Evolutionary conservation across 2,113 vertebrate species (phyloP), one percentile per base, ranked within the genome.

Genomic region (Suncus etruscus): DNA sequence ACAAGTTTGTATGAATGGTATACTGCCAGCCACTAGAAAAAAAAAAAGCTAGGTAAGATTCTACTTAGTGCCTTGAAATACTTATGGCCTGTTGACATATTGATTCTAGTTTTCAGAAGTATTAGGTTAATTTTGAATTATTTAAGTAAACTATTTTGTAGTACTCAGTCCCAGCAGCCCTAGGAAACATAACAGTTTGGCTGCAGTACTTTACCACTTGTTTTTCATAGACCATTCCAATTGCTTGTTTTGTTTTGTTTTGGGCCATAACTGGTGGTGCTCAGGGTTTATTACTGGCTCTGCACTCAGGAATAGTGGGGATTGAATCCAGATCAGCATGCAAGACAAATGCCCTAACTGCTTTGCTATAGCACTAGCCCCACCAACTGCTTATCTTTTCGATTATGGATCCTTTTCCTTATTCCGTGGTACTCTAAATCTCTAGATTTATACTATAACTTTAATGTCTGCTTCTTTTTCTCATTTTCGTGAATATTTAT

Each of bases 401-500:
- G 54, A 8, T 9, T 29, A 24, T 12, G 45, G 1, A 11, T 29
- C n/a, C 14, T 81, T 69, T 45, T 81, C 82, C 47, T 54, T 32
- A 39, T 22, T 15, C 29, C 29, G 16, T 25, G 29, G 27, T 4
- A 7, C 27, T 32, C 84, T 39, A 68, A 54, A 83, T 83, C 32
- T 45, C 18, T 45, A 6, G 14, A 9, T 93, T 81, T 63, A 81
- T 27, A 15, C 65, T 87, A 74, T 79, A 66, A 54, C 66, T 91
- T 83, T 74, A 83, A 68, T 39, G 47, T 83, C 84, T 74, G 58
- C 54, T n/a, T 82, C 77, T 78, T 31, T 87, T 72, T 91, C 54
- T 83, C 29, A 45, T 25, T 83, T 66, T 87, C 22, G 32, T 78
- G 54, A 73, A 48, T 29, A 78, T 51, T 86, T 31, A 54, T 87